Conservation (phyloP, 2,797 vertebrate genomes). For the Cottoperca gobio region DNA sequence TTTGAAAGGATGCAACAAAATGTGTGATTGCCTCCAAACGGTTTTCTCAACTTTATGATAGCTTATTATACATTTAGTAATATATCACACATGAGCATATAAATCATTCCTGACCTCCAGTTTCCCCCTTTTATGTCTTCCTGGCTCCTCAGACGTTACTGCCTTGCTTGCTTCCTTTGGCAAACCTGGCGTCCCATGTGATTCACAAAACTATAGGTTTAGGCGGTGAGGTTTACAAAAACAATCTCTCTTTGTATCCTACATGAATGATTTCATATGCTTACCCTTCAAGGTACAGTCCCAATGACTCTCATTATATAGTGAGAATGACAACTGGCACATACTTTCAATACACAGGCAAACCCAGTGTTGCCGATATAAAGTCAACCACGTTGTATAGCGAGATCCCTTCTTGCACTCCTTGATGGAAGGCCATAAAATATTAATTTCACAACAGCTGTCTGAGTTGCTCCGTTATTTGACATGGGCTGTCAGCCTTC, state of each 20-base stretch:
- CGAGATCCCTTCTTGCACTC: conserved; percentile 44
- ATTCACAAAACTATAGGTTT: conserved; percentile 30
- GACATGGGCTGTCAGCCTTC: conserved; percentile 70
- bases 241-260: conserved; percentile 40
- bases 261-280: conserved; percentile 44
- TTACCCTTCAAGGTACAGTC: conserved; percentile 41
- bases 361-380: conserved; percentile 46
- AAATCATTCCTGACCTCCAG: conserved; percentile 34
- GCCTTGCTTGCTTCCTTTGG: conserved; percentile 12
- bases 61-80: conserved; percentile 9
- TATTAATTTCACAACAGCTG: conserved; percentile 82
- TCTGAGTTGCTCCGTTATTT: conserved; percentile 75
- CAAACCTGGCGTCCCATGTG: conserved; percentile 12
- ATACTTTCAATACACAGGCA: conserved; percentile 22
- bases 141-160: conserved; percentile 12
- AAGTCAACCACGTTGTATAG: conserved; percentile 49
- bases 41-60: not conserved
- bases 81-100: conserved; percentile 7
- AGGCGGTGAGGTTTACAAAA: conserved; percentile 26
- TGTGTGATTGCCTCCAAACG: not conserved
- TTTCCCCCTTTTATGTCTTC: conserved; percentile 18
- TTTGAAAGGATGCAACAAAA: conserved; percentile 8
- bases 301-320: conserved; percentile 61
- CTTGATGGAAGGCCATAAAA: conserved; percentile 80
- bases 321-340: conserved; percentile 46